Conservation (phyloP, 2,113 vertebrate species). For the Turnix velox region DNA sequence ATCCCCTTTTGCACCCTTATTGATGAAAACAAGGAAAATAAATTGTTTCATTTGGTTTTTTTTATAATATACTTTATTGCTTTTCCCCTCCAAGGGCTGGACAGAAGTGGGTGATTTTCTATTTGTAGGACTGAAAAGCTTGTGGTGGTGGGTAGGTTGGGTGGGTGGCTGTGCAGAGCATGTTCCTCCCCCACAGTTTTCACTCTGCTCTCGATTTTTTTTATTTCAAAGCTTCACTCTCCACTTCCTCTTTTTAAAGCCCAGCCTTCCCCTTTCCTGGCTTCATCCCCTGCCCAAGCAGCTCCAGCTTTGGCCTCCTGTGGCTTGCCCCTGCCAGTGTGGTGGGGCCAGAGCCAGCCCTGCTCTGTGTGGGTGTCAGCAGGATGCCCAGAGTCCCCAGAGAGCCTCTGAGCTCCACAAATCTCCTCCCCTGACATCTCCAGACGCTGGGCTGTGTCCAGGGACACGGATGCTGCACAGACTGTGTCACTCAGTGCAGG, state of each 20-base stretch:
- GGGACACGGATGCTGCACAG: accelerated
- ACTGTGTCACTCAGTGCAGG: accelerated
- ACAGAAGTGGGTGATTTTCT: not conserved
- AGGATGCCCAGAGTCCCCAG: not conserved
- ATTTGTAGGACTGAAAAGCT: not conserved
- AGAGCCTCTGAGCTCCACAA: not conserved
- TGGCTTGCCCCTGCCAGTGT: accelerated
- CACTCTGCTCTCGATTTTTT: not conserved
- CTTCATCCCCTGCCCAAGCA: not conserved
- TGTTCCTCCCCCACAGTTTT: not conserved
- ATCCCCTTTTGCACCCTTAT: not conserved
- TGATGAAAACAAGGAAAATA: not conserved
- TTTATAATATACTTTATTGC: not conserved
- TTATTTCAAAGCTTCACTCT: not conserved
- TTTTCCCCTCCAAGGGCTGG: not conserved
- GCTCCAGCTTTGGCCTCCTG: not conserved
- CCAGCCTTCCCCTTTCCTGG: not conserved
- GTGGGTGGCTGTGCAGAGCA: not conserved
- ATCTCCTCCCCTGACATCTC: not conserved
- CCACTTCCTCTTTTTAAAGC: conserved; percentile 1
- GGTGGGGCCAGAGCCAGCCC: not conserved
- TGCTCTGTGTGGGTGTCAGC: not conserved
- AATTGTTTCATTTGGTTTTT: not conserved
- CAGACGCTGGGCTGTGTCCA: accelerated
- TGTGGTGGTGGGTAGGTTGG: no score